These are phyloP conservation scores for Aporrectodea caliginosa DNA, from an alignment of 1,140 invertebrate species.

Conservation along the genomic window DNA sequence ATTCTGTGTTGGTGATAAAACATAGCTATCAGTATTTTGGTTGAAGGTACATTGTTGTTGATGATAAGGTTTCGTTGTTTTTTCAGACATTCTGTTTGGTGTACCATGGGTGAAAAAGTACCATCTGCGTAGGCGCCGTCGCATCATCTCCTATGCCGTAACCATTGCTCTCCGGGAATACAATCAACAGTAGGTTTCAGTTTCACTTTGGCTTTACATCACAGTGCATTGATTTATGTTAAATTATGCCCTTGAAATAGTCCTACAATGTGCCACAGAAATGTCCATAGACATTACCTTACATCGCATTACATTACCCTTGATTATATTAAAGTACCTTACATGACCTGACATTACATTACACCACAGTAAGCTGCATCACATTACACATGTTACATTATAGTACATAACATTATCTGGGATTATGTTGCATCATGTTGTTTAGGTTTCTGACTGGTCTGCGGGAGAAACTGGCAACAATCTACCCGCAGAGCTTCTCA, in stretches of 20 bases:
- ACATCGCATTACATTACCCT: too few relatives aligned
- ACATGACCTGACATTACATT: not conserved
- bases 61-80: not conserved
- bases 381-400: not conserved
- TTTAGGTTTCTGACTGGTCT: conserved; percentile 73
- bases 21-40: too few relatives aligned
- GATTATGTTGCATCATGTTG: not conserved
- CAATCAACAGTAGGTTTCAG: conserved; percentile 72
- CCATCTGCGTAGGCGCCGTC: conserved; percentile 72
- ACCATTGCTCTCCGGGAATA: conserved; percentile 80
- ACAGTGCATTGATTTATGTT: too few relatives aligned
- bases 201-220: too few relatives aligned
- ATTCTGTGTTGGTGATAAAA: too few relatives aligned
- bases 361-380: not conserved
- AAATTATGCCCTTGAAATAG: too few relatives aligned
- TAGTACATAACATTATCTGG: conserved; percentile 13
- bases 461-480: conserved; percentile 64
- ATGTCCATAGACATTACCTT: too few relatives aligned
- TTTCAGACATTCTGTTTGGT: conserved; percentile 83
- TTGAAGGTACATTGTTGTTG: conserved; percentile 3
- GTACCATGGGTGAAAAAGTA: conserved; percentile 82
- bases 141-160: conserved; percentile 82
- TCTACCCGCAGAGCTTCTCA: conserved; percentile 64
- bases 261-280: too few relatives aligned
- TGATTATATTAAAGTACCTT: too few relatives aligned